phyloP scores from a whole-genome alignment of 2,888 invertebrate genomes.

The Sarcophaga rosellei region DNA sequence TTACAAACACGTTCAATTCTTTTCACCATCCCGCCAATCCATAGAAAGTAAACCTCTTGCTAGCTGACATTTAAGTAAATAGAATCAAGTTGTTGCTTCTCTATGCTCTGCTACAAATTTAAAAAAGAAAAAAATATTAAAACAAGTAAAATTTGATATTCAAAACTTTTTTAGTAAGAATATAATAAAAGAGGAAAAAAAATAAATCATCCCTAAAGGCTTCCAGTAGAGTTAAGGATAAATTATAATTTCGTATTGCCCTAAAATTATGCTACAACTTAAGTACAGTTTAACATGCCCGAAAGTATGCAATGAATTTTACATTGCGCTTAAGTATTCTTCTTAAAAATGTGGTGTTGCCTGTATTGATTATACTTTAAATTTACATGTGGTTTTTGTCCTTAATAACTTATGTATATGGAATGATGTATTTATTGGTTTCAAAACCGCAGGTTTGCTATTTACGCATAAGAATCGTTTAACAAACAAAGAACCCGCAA shows the following conservation, averaged over 20 bases:
- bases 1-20: background rate
- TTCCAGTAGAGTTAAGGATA: background rate
- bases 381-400: too few relatives aligned
- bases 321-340: background rate
- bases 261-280: constrained; percentile 20
- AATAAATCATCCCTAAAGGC: constrained; percentile 1
- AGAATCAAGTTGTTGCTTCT: constrained; percentile 20
- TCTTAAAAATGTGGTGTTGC: too few relatives aligned
- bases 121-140: background rate
- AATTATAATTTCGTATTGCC: constrained; percentile 4
- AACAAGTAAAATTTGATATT: too few relatives aligned
- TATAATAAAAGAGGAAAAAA: background rate
- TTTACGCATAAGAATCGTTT: too few relatives aligned
- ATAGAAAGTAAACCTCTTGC: background rate
- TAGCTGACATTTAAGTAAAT: constrained; percentile 5
- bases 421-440: too few relatives aligned
- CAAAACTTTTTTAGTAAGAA: background rate
- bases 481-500: too few relatives aligned
- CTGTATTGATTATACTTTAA: too few relatives aligned
- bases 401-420: too few relatives aligned
- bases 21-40: background rate
- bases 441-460: too few relatives aligned
- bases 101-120: background rate
- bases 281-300: constrained; percentile 1
- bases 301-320: constrained; percentile 29